Evolutionary conservation across 92 coral and sea anemone species (phyloP), one percentile per base, ranked within the genome.

Genomic region (Chrysogorgia sp.): DNA sequence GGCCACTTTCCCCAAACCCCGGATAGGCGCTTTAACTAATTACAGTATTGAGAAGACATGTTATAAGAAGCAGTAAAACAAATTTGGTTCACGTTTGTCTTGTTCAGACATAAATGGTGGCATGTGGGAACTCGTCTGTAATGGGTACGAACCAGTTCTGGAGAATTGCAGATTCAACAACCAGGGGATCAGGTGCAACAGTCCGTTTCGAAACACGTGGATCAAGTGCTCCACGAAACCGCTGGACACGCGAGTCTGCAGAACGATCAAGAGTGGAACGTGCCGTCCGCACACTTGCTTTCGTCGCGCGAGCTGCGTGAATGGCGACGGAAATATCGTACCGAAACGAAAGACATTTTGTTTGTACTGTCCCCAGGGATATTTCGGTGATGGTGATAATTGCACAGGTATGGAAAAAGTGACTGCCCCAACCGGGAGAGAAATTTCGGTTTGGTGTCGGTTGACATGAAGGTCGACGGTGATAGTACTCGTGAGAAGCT

Each of bases 321-420:
- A 53, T 32, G 78, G 78, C 2, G 78, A 71, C 34, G 78, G 49
- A 13, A 50, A n/a, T 2, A 14, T 29, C 3, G 52, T 71, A 13
- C 45, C 62, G n/a, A 71, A 50, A 30, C 63, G 63, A 2, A 56
- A 14, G 48, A 89, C 97, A 0, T 86, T 89, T 26, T 94, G 98
- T 82, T 45, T 85, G 24, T 85, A 87, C 58, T 94, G 98, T 31
- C 96, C 97, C 14, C 81, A 61, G 31, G 79, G 86, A 13, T 83
- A 71, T 20, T 59, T 84, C 21, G 98, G 98, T 0, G 94, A 94
- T 40, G 98, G 98, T 3, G 72, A 56, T 29, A 74, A 71, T 17
- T 94, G 98, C 70, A 75, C 92, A 87, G 85, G 98, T 94, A 75
- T 31, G 49, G 10, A 33, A 35, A 6, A 20, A 13, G 3, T 7